Conservation (phyloP, 2,797 vertebrate genomes). For the Lepilemur ruficaudatus region DNA sequence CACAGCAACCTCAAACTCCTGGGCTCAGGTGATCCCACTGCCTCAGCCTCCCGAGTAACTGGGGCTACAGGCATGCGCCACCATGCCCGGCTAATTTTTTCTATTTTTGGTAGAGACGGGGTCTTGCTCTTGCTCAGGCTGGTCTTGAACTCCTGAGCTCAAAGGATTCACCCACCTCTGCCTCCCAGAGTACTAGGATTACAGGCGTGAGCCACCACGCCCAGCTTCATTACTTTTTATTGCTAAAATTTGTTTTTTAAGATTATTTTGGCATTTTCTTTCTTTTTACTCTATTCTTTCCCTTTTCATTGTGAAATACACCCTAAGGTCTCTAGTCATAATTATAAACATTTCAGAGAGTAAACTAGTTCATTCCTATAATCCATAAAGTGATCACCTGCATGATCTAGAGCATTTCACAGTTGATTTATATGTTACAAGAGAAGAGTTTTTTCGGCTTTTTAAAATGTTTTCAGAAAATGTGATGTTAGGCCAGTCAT, state of each 20-base stretch:
- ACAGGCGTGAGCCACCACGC: no score
- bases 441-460: not conserved
- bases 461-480: constrained; percentile 37
- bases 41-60: no score
- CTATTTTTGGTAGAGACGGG: no score
- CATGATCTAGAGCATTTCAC: constrained; percentile 3
- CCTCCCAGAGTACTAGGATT: no score
- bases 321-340: not conserved
- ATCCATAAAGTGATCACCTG: not conserved
- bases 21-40: no score
- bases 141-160: no score
- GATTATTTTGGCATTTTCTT: constrained; percentile 28
- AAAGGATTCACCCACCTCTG: no score
- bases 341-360: constrained; percentile 16
- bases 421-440: not conserved
- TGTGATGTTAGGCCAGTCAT: not conserved
- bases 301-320: constrained; percentile 12
- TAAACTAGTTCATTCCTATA: not conserved
- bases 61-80: no score
- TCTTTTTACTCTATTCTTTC: not conserved
- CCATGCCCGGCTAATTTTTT: no score
- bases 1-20: no score
- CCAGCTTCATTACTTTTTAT: not conserved
- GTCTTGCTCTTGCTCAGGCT: no score
- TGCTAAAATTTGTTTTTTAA: constrained; percentile 12